Conservation (phyloP, 1,140 invertebrate genomes). For the Drosophila miranda region DNA sequence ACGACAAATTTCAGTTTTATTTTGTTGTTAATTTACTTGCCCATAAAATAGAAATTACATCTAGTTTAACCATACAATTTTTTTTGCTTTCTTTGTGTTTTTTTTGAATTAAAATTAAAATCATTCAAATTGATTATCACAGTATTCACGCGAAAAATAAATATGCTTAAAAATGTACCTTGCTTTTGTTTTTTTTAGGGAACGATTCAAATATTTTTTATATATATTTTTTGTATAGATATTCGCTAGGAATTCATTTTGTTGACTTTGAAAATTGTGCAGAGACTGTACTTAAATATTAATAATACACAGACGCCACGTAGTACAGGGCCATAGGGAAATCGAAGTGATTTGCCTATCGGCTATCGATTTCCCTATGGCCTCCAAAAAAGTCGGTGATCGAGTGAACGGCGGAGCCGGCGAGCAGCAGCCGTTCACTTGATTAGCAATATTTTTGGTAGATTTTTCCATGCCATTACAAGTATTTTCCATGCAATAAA, state of each 20-base stretch:
- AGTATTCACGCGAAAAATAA: slow-evolving; percentile 79
- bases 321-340: slow-evolving; percentile 3
- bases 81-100: slow-evolving; percentile 32
- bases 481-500: slow-evolving; percentile 59
- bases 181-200: slow-evolving; percentile 20
- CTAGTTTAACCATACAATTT: slow-evolving; percentile 22
- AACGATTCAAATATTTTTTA: slow-evolving; percentile 30
- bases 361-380: slow-evolving; percentile 12
- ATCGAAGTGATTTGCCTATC: slow-evolving; percentile 4
- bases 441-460: slow-evolving; percentile 44
- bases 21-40: slow-evolving; percentile 57
- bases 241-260: slow-evolving; percentile 66
- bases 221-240: slow-evolving; percentile 12
- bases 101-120: slow-evolving; percentile 68
- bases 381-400: slow-evolving; percentile 45
- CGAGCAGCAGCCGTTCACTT: slow-evolving; percentile 23
- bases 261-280: slow-evolving; percentile 56
- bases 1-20: slow-evolving; percentile 36
- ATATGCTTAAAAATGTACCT: slow-evolving; percentile 55
- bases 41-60: slow-evolving; percentile 55
- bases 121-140: slow-evolving; percentile 81
- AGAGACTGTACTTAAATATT: slow-evolving; percentile 59
- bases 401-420: slow-evolving; percentile 32
- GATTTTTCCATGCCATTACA: slow-evolving; percentile 17
- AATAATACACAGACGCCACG: slow-evolving; percentile 56